phyloP scores from a whole-genome alignment of 2,888 invertebrate species.

The Drosophila silvestris region DNA sequence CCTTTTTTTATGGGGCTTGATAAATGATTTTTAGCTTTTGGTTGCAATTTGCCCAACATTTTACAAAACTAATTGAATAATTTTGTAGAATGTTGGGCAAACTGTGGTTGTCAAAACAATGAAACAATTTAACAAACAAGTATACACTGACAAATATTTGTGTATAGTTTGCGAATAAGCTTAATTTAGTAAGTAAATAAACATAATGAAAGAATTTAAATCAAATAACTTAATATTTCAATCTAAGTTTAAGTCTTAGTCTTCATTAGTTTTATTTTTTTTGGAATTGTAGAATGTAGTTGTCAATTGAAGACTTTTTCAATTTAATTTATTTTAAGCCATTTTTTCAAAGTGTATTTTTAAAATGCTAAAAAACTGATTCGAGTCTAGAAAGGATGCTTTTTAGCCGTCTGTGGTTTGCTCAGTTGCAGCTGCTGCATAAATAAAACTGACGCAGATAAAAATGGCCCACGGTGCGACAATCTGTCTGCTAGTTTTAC shows the following conservation, averaged over 20 bases:
- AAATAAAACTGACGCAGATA: constrained; percentile 65
- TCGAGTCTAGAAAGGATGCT: constrained; percentile 8
- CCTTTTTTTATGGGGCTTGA: constrained; percentile 28
- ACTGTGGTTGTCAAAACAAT: constrained; percentile 14
- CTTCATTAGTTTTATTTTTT: not conserved
- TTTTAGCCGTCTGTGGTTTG: constrained; percentile 28
- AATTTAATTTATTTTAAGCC: not conserved
- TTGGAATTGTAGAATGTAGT: too few species aligned
- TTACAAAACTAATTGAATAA: constrained; percentile 63
- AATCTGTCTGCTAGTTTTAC: constrained; percentile 41
- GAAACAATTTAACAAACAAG: not conserved
- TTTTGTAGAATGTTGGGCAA: constrained; percentile 23
- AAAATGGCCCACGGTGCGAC: constrained; percentile 46
- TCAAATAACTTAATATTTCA: not conserved
- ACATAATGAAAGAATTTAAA: not conserved
- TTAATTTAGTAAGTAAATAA: not conserved
- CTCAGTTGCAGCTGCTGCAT: constrained; percentile 60
- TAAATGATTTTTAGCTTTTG: constrained; percentile 25
- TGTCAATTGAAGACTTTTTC: not conserved
- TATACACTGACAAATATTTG: not conserved
- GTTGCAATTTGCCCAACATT: not conserved
- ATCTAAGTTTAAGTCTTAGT: not conserved
- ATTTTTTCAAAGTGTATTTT: not conserved
- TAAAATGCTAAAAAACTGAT: not conserved
- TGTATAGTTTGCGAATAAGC: not conserved